Conservation (phyloP, 2,797 vertebrate species). For the Pseudopleuronectes americanus region DNA sequence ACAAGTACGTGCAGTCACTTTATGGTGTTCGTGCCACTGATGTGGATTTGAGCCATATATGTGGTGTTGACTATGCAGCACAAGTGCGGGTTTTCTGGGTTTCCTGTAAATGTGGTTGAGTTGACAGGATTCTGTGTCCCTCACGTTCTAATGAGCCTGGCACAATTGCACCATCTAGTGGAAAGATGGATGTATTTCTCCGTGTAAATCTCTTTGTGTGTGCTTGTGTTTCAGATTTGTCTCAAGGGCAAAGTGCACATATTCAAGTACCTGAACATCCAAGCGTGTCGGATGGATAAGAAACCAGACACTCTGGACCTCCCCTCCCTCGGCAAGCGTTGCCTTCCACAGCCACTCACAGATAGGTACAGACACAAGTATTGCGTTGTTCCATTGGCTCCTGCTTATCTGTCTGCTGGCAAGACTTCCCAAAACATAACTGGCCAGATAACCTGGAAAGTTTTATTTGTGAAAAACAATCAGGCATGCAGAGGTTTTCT, state of each 20-base stretch:
- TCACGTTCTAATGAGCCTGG: background rate
- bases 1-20: constrained; percentile 85
- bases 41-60: background rate
- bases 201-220: background rate
- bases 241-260: constrained; percentile 98
- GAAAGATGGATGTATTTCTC: background rate
- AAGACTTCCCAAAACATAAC: too few relatives aligned
- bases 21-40: background rate
- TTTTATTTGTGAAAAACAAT: too few relatives aligned
- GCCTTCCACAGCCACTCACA: constrained; percentile 93
- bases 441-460: too few relatives aligned
- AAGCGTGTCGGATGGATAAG: constrained; percentile 95
- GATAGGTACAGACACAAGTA: constrained; percentile 86
- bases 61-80: background rate
- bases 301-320: constrained; percentile 97
- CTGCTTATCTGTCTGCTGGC: too few relatives aligned
- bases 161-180: constrained; percentile 59
- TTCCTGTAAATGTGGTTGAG: background rate
- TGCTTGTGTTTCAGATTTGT: constrained; percentile 89
- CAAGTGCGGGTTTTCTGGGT: background rate
- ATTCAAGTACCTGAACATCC: constrained; percentile 98
- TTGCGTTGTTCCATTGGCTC: too few relatives aligned
- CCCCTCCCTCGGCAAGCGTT: constrained; percentile 91
- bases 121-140: background rate
- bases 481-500: too few relatives aligned